Base-by-base conservation (phyloP, 2,113 vertebrate genomes). In the Melanerpes aurifrons region DNA sequence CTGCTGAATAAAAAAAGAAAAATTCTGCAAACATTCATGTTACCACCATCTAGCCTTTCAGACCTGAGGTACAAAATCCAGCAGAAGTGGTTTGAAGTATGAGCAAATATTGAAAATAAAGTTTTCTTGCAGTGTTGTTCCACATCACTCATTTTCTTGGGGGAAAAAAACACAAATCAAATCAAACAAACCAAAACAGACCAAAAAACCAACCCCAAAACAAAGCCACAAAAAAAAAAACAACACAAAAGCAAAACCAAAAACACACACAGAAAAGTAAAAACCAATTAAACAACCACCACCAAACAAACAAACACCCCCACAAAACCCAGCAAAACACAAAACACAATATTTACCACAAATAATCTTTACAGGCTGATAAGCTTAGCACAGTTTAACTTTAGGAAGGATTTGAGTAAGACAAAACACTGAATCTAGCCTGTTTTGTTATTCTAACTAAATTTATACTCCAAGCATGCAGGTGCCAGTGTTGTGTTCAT, bases 121-220 rank as follows among this genome's bases (percentile, higher is more conserved):
- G 2, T 2, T 81, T 76, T 50, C 12, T 54, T 83, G 18, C 7
- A 19, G 14, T 14, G 3, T 35, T 18, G 10, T 78, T n/a, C 11
- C 31, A 81, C 57, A 14, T 12, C 29, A 53, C 3, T 26, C 5
- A 4, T 35, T 50, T 31, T 45, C 14, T 73, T 87, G 13, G 18
- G 2, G 3, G 1, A 1, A 4, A 20, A 7, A 37, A 37, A 37
- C 35, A 37, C 7, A 37, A 37, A 13, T 6, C 48, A 17, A 21
- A 50, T 18, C 48, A 50, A 50, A 50, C 48, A 50, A 50, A 50
- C 10, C 45, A 45, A 45, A 45, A 45, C 45, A 12, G 12, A 45
- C 10, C 48, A 53, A 53, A 53, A 53, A 22, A 22, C 21, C 20
- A 22, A 53, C 50, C 20, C 11, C 50, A 45, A 45, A 45, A 53